Percentiles rank a stretch among this genome's conserved stretches.
Conservation (phyloP, 2,888 invertebrate genomes). For the Salpingus planirostris region DNA sequence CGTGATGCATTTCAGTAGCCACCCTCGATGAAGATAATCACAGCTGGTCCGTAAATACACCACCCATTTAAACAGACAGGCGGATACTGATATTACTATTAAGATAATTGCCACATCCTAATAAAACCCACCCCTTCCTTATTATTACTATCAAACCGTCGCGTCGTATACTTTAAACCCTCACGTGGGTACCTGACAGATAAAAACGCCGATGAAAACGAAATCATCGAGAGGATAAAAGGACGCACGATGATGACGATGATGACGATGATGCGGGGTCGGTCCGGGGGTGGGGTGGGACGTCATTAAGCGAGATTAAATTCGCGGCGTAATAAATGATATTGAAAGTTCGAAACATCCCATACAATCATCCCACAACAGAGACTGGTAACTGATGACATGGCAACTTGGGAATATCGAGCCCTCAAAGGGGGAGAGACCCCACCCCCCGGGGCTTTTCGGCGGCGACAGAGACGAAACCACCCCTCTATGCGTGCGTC, state of each 20-base stretch:
- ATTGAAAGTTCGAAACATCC: conserved; percentile 33
- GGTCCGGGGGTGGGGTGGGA: conserved; percentile 14
- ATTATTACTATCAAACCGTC: too few species aligned
- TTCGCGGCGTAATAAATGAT: conserved; percentile 30
- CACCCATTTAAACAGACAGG: conserved; percentile 33
- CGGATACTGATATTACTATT: conserved; percentile 40
- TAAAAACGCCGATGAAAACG: too few species aligned
- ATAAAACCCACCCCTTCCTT: too few species aligned
- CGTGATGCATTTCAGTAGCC: too few species aligned
- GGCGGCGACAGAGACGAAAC: conserved; percentile 9
- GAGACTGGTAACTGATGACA: conserved; percentile 34
- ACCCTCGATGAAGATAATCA: too few species aligned
- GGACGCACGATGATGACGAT: too few species aligned
- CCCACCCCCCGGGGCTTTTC: conserved; percentile 9
- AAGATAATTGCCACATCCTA: conserved; percentile 31
- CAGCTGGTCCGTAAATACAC: too few species aligned
- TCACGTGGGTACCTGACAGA: too few species aligned
- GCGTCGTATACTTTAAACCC: too few species aligned
- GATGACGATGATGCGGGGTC: too few species aligned
- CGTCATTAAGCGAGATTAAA: conserved; percentile 31
- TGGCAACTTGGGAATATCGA: conserved; percentile 35
- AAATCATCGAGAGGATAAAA: too few species aligned
- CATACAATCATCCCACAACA: conserved; percentile 34
- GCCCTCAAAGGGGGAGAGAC: conserved; percentile 23
- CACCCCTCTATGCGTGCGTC: conserved; percentile 1